Evolutionary conservation across 2,888 invertebrate genomes (phyloP).

Genomic region (Poecilobothrus nobilitatus): DNA sequence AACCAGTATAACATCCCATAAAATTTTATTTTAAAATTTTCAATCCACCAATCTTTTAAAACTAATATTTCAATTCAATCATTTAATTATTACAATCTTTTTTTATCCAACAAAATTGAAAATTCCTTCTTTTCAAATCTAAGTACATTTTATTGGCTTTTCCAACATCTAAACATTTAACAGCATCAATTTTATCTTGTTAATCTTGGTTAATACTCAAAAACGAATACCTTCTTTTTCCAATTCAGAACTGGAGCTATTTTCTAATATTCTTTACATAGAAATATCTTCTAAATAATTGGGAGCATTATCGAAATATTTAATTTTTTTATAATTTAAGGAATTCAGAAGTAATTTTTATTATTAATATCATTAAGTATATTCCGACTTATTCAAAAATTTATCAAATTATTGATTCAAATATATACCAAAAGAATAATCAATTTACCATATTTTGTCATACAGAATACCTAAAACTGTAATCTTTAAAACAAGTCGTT

Average conservation of each 20-base stretch:
- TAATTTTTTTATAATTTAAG: constrained; percentile 51
- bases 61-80: too few relatives aligned
- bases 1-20: not conserved
- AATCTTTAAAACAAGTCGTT: constrained; percentile 34
- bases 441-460: constrained; percentile 31
- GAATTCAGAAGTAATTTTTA: constrained; percentile 45
- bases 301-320: constrained; percentile 49
- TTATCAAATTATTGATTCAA: constrained; percentile 27
- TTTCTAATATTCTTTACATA: constrained; percentile 54
- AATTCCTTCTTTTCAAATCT: too few relatives aligned
- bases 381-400: constrained; percentile 29
- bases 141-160: too few relatives aligned
- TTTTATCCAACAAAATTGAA: too few relatives aligned
- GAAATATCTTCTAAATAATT: constrained; percentile 61
- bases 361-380: constrained; percentile 39
- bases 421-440: constrained; percentile 37
- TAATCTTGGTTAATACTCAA: constrained; percentile 55
- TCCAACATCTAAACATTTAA: too few relatives aligned
- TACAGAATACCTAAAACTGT: constrained; percentile 41
- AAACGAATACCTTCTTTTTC: constrained; percentile 62
- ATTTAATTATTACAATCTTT: not conserved
- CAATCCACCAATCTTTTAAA: not conserved
- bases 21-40: too few relatives aligned
- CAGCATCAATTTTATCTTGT: too few relatives aligned
- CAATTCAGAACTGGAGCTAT: constrained; percentile 66